A percentile compares a stretch with the other conserved stretches of the same genome.
Evolutionary conservation across 2,797 vertebrate species (phyloP).

Genomic region (Adelosebastes latens): DNA sequence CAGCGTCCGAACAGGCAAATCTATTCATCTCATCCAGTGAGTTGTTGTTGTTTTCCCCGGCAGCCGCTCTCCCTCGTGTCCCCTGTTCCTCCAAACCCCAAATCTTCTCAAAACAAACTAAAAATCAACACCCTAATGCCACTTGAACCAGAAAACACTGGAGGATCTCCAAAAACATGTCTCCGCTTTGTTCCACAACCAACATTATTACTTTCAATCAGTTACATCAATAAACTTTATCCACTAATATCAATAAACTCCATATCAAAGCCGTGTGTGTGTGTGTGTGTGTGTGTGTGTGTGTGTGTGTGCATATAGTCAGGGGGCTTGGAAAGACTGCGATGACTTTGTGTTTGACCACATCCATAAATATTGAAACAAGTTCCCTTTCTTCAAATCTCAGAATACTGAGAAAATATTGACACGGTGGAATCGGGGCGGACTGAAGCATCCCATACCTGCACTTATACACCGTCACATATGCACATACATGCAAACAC

Average conservation of each 20-base stretch:
- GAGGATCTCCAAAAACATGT: conserved; percentile 33
- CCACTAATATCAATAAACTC: conserved; percentile 50
- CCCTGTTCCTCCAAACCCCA: conserved; percentile 21
- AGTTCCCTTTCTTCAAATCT: conserved; percentile 81
- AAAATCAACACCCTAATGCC: conserved; percentile 28
- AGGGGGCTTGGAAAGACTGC: conserved; percentile 67
- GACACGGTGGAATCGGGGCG: conserved; percentile 57
- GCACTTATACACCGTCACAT: conserved; percentile 39
- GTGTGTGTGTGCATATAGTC: conserved; percentile 8
- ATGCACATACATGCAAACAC: conserved; percentile 6
- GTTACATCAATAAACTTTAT: conserved; percentile 43
- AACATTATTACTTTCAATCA: conserved; percentile 46
- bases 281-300: conserved; percentile 7
- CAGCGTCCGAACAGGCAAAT: conserved; percentile 10
- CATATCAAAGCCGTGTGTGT: conserved; percentile 6
- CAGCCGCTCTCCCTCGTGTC: neutral
- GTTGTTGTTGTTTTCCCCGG: conserved; percentile 3
- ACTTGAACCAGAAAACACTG: conserved; percentile 24
- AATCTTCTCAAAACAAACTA: conserved; percentile 50
- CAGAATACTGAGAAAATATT: conserved; percentile 85
- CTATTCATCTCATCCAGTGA: conserved; percentile 22
- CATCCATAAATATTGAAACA: conserved; percentile 86
- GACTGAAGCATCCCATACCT: conserved; percentile 75
- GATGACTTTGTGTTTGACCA: conserved; percentile 77
- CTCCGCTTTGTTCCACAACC: conserved; percentile 47